Evolutionary conservation across 2,113 vertebrate genomes (phyloP), one percentile per base, ranked within the genome.

Genomic region (Kryptolebias marmoratus): DNA sequence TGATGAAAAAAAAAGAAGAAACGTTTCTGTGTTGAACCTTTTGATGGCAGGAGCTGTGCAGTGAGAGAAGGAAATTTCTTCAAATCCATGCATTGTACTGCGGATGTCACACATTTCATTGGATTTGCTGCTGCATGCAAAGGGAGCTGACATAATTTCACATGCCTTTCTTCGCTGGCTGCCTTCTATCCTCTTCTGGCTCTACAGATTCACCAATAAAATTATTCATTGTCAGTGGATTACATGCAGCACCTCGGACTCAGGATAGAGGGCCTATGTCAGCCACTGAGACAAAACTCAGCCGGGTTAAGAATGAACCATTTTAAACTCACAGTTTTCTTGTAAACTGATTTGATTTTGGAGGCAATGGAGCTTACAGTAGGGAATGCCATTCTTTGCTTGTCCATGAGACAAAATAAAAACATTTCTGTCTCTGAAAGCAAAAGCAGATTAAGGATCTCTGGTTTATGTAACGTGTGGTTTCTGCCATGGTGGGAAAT

Each of bases 111-210:
- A 67, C 68, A 77, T 77, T 79, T 80, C 52, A 60, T 28, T 67
- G 68, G 71, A 80, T 76, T 61, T 78, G 49, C 67, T 72, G 67
- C 71, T 58, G 67, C 68, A 50, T 54, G n/a, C 11, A 12, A 73
- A 50, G 16, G 28, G 48, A 69, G 76, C 65, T 67, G 77, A 75
- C 82, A 81, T 76, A 59, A 79, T 79, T 83, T 72, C 62, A 72
- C 11, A 1, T 49, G 13, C 60, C 71, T 57, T 11, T 36, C 27
- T 67, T 80, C 74, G 64, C 68, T 75, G 53, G n/a, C 56, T 77
- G 30, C 73, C 16, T 62, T 67, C 71, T 70, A 18, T 61, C 47
- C 47, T 74, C 70, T 75, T 16, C 61, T 47, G 45, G 45, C 73
- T 48, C 49, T 36, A 12, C 55, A 13, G 42, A 44, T 77, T 71